Evolutionary conservation across 2,113 vertebrate species (phyloP).

Genomic region (Megalops atlanticus): DNA sequence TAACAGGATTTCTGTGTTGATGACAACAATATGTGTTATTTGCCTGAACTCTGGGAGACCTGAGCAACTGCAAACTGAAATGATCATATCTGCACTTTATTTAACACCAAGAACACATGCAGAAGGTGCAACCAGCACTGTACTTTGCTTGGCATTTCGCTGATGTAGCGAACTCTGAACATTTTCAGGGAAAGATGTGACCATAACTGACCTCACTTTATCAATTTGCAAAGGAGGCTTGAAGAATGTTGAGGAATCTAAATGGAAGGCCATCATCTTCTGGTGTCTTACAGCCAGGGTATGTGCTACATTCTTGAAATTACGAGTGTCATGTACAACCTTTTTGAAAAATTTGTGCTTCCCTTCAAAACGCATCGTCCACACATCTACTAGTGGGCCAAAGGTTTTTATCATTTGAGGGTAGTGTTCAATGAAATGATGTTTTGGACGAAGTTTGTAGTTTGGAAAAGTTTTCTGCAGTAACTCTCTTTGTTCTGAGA

Average conservation of each 20-base stretch:
- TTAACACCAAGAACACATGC: constrained; percentile 4
- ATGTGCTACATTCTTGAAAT: constrained; percentile 12
- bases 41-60: no score
- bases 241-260: background rate
- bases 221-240: constrained; percentile 6
- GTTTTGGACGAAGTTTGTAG: no score
- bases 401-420: no score
- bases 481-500: no score
- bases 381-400: no score
- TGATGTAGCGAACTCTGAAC: constrained; percentile 7
- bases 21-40: no score
- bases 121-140: constrained; percentile 23
- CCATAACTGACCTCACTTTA: no score
- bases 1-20: no score
- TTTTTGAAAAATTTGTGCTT: constrained; percentile 22
- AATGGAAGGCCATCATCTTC: constrained; percentile 17
- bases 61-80: constrained; percentile 16
- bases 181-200: no score
- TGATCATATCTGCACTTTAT: constrained; percentile 14
- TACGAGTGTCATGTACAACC: background rate
- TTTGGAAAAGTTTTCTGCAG: no score
- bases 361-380: constrained; percentile 20
- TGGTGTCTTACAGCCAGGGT: constrained; percentile 12
- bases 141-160: constrained; percentile 7
- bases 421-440: no score